phyloP scores from a whole-genome alignment of 2,797 vertebrate genomes.

The Bradypodion ventrale region DNA sequence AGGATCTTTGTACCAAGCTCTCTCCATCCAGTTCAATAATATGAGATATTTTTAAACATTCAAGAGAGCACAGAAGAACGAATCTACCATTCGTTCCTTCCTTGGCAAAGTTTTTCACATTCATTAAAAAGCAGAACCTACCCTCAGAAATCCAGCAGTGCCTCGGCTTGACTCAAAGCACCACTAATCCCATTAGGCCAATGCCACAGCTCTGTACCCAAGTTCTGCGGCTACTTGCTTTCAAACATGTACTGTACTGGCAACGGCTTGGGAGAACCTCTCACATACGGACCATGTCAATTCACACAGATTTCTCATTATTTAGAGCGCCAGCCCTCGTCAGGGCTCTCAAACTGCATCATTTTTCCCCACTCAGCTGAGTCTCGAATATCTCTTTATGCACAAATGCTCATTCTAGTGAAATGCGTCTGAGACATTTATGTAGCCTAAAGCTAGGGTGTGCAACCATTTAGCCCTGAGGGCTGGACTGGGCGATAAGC shows the following conservation, averaged over 20 bases:
- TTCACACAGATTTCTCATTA: neutral
- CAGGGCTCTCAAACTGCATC: neutral
- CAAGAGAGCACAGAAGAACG: too few relatives aligned
- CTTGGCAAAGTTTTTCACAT: neutral
- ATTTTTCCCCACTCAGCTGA: neutral
- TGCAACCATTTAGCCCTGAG: neutral
- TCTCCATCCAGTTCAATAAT: neutral
- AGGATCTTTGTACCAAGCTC: neutral
- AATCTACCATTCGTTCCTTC: too few relatives aligned
- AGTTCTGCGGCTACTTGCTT: neutral
- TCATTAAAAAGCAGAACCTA: neutral
- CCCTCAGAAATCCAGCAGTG: neutral
- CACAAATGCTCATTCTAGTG: neutral
- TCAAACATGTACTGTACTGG: neutral
- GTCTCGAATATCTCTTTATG: neutral
- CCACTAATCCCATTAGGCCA: neutral
- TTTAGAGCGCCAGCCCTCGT: neutral
- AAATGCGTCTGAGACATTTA: neutral
- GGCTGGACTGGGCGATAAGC: neutral
- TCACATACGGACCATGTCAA: neutral
- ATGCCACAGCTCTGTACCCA: neutral
- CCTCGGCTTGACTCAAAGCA: neutral
- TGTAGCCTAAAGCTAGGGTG: neutral
- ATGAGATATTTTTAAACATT: neutral
- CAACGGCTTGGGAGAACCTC: neutral